Conservation (phyloP, 2,113 vertebrate species). For the Silurus glanis region DNA sequence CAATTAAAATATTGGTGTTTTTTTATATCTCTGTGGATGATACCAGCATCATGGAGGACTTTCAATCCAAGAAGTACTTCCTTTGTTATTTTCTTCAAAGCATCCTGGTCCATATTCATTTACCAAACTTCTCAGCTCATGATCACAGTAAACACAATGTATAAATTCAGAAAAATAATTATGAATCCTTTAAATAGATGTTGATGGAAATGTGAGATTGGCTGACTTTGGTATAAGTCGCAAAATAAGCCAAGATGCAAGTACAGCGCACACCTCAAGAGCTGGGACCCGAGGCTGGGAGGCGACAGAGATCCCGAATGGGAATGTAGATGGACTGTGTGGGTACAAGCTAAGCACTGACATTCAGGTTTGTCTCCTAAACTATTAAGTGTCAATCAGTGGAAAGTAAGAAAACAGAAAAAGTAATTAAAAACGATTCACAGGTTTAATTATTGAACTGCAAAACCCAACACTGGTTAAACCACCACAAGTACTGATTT, state of each 20-base stretch:
- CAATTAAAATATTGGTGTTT: conserved; percentile 35
- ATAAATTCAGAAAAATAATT: neutral
- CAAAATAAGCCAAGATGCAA: neutral
- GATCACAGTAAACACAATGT: neutral
- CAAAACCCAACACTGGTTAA: too few species aligned
- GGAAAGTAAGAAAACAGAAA: too few species aligned
- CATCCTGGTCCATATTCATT: neutral
- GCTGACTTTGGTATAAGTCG: conserved; percentile 43
- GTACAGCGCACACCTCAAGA: neutral
- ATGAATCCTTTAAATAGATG: conserved; percentile 20
- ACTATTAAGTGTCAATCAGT: neutral
- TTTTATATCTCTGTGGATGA: conserved; percentile 44
- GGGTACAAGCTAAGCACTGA: conserved; percentile 23
- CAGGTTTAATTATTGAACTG: neutral
- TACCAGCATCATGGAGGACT: neutral
- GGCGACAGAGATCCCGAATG: conserved; percentile 22
- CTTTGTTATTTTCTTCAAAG: neutral
- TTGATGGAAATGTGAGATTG: conserved; percentile 6
- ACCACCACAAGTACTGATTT: too few species aligned
- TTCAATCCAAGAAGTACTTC: conserved; percentile 26
- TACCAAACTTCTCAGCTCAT: neutral
- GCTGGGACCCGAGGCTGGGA: conserved; percentile 38
- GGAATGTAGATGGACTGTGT: neutral
- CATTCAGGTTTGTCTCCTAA: conserved; percentile 31
- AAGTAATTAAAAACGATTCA: neutral